Base-by-base conservation (phyloP, 2,113 vertebrate genomes). In the Cololabis saira region DNA sequence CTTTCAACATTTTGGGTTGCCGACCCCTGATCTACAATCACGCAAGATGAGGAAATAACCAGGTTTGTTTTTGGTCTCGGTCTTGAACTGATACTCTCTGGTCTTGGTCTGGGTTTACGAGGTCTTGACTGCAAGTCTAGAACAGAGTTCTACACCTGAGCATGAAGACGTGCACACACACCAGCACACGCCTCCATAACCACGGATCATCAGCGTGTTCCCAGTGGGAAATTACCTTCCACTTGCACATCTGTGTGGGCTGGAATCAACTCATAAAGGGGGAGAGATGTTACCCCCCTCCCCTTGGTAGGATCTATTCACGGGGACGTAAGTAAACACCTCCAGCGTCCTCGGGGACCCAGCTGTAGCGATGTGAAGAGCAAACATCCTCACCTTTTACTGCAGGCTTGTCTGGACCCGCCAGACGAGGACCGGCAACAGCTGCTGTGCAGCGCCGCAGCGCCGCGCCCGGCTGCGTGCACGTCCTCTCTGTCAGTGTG, bases 341-440 rank as follows among this genome's bases (percentile, higher is more conserved):
- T 71, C 56, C 21, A 76, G 43, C 63, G 65, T n/a, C 44, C 74
- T 84, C 63, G 54, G 50, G 84, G 81, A 81, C 81, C 81, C 77
- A 76, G 68, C 41, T 81, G 77, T 81, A 85, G 69, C 70, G 4
- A 78, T 52, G 53, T 74, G 57, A 81, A 66, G 59, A 83, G 74
- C 62, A 84, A 82, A 80, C 63, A 81, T 74, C 74, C 69, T 84
- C 62, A 72, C 50, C 72, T 82, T 85, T 75, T 78, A 84, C 63
- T 22, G 0, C 19, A 61, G 59, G 61, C 83, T 40, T 81, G 88
- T 83, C 79, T 84, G 69, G 48, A 81, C 88, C 64, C 1, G 81
- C 59, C 52, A 63, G 41, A 55, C 53, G 44, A 51, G 37, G 19
- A 47, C 51, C 4, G 33, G 40, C 44, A 70, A 17, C 13, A 8